A percentile compares a stretch with the other conserved stretches of the same genome.
These are phyloP conservation scores for Sphyrna mokarran DNA, from an alignment of 2,113 vertebrate genomes.

Conservation along the genomic window DNA sequence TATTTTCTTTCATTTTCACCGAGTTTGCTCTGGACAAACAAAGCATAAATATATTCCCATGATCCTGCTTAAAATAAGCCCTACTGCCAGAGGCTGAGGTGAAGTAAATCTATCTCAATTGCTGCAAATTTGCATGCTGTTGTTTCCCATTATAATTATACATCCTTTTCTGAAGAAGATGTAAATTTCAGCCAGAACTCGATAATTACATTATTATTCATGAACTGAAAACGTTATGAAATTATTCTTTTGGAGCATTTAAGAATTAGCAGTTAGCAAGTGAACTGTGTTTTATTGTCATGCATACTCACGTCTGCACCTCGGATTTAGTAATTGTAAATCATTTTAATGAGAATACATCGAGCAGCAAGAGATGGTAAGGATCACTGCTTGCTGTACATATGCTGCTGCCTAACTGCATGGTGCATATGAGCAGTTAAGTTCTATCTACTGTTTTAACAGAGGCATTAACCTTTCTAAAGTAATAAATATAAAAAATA, in stretches of 20 bases:
- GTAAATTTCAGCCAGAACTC: neutral
- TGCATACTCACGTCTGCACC: neutral
- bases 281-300: neutral
- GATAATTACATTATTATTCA: neutral
- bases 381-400: neutral
- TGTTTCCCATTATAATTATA: conserved; percentile 14
- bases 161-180: neutral
- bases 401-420: neutral
- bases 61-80: neutral
- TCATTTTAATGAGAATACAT: neutral
- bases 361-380: neutral
- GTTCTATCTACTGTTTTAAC: neutral
- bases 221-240: neutral
- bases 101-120: conserved; percentile 19
- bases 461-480: neutral
- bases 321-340: neutral
- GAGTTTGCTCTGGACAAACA: neutral
- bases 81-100: neutral
- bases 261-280: neutral
- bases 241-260: neutral
- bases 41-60: neutral
- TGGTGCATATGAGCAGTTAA: neutral
- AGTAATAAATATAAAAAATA: neutral
- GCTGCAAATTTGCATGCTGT: neutral
- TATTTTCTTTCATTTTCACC: neutral